phyloP scores from a whole-genome alignment of 2,888 invertebrate genomes.

The Chesias legatella region DNA sequence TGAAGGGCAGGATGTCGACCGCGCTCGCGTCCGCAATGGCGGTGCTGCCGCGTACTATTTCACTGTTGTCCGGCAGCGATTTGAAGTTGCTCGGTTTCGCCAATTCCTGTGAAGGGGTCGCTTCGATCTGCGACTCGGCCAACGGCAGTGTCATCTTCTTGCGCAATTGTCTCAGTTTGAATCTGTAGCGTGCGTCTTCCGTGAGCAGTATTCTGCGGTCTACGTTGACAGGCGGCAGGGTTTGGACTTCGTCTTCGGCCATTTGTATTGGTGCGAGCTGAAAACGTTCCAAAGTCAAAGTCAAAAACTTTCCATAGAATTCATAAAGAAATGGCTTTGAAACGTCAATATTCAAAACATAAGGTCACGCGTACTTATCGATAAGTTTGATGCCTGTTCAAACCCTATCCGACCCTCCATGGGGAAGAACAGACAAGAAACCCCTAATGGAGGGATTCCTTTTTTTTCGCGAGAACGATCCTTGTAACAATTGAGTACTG shows the following conservation, averaged over 20 bases:
- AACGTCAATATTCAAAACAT: too few relatives aligned
- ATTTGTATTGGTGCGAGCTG: slow-evolving; percentile 50
- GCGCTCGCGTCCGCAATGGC: slow-evolving; percentile 53
- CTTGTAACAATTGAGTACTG: too few relatives aligned
- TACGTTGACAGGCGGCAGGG: slow-evolving; percentile 47
- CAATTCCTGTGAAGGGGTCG: slow-evolving; percentile 74
- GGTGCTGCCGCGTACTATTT: slow-evolving; percentile 77
- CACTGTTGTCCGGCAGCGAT: slow-evolving; percentile 79
- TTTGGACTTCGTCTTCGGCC: slow-evolving; percentile 57
- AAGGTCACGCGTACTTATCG: too few relatives aligned
- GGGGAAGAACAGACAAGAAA: too few relatives aligned
- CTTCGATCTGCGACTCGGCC: slow-evolving; percentile 39
- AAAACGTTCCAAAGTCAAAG: slow-evolving; percentile 4
- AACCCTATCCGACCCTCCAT: too few relatives aligned
- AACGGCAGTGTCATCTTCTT: slow-evolving; percentile 61
- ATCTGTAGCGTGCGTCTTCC: slow-evolving; percentile 60
- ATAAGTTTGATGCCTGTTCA: too few relatives aligned
- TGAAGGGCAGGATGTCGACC: slow-evolving; percentile 72
- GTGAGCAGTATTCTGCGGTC: slow-evolving; percentile 59
- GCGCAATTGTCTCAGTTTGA: slow-evolving; percentile 59
- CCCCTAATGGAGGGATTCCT: too few relatives aligned
- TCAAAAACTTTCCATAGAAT: too few relatives aligned
- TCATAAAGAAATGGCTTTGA: too few relatives aligned
- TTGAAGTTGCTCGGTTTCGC: slow-evolving; percentile 79
- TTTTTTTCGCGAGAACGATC: too few relatives aligned